Percentiles rank a stretch among this genome's conserved stretches.
Evolutionary conservation across 2,888 invertebrate species (phyloP).

Genomic region (Mesoligia furuncula): DNA sequence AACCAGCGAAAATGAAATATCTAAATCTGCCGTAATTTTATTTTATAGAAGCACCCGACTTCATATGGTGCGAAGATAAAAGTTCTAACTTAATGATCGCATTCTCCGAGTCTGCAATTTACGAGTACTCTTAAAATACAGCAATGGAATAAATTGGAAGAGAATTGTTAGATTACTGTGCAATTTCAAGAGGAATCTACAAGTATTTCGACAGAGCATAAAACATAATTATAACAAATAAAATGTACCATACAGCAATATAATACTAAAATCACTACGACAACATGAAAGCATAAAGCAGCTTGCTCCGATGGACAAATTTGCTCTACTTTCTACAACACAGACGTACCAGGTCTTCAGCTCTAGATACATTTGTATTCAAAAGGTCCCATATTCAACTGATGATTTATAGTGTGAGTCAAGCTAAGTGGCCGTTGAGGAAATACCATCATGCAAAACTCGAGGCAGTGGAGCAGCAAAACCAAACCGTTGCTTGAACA

Average conservation of each 20-base stretch:
- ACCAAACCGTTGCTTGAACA: constrained; percentile 70
- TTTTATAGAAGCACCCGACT: constrained; percentile 24
- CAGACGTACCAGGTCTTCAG: background rate
- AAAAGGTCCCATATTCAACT: constrained; percentile 5
- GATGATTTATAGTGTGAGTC: constrained; percentile 61
- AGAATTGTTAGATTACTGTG: background rate
- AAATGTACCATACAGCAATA: background rate
- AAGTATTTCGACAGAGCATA: background rate
- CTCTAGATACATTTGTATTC: constrained; percentile 26
- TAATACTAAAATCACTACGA: background rate
- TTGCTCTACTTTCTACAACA: constrained; percentile 27
- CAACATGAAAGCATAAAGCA: constrained; percentile 12
- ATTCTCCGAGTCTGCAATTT: constrained; percentile 1
- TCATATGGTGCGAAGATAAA: constrained; percentile 9
- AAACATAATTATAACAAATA: constrained; percentile 6
- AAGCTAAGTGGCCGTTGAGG: constrained; percentile 66
- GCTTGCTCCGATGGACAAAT: background rate
- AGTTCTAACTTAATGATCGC: constrained; percentile 27
- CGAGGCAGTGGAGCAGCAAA: constrained; percentile 55
- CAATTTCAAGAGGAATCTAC: background rate
- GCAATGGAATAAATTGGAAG: constrained; percentile 7
- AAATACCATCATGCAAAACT: constrained; percentile 73
- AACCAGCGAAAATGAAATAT: constrained; percentile 14
- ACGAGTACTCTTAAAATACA: background rate
- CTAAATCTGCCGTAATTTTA: constrained; percentile 31